phyloP scores from a whole-genome alignment of 2,888 invertebrate genomes.

The Busseola fusca region DNA sequence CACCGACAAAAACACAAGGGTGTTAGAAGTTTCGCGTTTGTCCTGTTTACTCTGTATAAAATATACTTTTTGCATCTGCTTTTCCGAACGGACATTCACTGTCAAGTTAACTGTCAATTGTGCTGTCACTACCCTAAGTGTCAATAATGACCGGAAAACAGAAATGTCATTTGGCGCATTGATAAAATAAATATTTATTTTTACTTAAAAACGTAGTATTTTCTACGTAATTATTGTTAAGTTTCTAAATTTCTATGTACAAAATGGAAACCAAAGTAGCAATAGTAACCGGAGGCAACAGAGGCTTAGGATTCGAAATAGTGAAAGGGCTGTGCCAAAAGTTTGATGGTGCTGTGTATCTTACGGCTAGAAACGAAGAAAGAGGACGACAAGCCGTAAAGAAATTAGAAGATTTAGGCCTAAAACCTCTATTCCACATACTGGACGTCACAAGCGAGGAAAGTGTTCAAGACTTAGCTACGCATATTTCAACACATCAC shows the following conservation, averaged over 20 bases:
- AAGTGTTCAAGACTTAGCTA: constrained; percentile 90
- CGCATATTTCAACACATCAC: constrained; percentile 89
- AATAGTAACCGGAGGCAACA: constrained; percentile 85
- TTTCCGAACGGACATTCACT: constrained; percentile 6
- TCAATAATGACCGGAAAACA: constrained; percentile 67
- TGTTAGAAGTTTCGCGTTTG: neutral
- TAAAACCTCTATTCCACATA: constrained; percentile 90
- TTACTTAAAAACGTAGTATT: constrained; percentile 72
- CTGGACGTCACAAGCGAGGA: constrained; percentile 91
- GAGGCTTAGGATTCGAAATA: constrained; percentile 86
- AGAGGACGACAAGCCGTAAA: constrained; percentile 90
- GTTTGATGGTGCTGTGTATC: constrained; percentile 92
- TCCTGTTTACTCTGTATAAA: neutral
- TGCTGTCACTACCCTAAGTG: constrained; percentile 30
- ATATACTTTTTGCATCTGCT: no score
- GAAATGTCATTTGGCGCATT: constrained; percentile 66
- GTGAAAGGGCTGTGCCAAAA: constrained; percentile 90
- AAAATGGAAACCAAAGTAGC: constrained; percentile 88
- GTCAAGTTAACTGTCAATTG: constrained; percentile 2
- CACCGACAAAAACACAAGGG: no score
- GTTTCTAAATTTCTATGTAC: constrained; percentile 77
- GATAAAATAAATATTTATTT: constrained; percentile 75
- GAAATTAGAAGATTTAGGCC: constrained; percentile 89
- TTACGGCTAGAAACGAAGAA: constrained; percentile 91
- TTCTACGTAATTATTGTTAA: constrained; percentile 71